phyloP scores from a whole-genome alignment of 2,797 vertebrate genomes.

The Chelidonichthys spinosus region DNA sequence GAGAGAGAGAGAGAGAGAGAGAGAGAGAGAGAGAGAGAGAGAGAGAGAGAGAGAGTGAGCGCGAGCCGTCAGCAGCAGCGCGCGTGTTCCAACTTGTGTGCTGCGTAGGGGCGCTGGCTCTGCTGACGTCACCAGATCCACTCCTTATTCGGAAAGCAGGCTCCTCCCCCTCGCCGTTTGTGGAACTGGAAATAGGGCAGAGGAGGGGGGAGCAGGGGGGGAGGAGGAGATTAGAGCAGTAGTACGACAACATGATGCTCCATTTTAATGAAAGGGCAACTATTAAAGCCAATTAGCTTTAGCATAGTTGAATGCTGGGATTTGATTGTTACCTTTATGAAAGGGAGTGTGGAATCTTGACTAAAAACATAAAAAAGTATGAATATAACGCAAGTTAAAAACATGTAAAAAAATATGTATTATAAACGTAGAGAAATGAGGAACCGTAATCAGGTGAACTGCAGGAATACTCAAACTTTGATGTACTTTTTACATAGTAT shows the following conservation, averaged over 20 bases:
- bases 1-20: too few relatives aligned
- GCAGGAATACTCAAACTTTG: neutral
- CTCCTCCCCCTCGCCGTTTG: constrained; percentile 50
- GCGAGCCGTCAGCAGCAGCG: neutral
- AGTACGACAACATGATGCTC: neutral
- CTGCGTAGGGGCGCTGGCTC: constrained; percentile 83
- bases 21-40: too few relatives aligned
- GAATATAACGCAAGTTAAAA: too few relatives aligned
- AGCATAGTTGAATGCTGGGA: neutral
- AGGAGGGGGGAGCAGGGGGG: too few relatives aligned
- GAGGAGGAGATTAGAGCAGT: neutral
- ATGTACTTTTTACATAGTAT: neutral
- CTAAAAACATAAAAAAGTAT: too few relatives aligned
- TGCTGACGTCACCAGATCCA: constrained; percentile 70
- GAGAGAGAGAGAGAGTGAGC: too few relatives aligned
- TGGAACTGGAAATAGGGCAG: constrained; percentile 53
- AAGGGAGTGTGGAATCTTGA: too few relatives aligned
- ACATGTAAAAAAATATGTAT: too few relatives aligned
- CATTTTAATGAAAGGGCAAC: neutral
- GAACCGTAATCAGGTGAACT: too few relatives aligned
- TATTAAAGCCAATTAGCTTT: neutral
- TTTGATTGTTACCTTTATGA: neutral
- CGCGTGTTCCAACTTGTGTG: constrained; percentile 62
- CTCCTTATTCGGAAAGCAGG: constrained; percentile 35
- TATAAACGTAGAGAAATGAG: too few relatives aligned